Evolutionary conservation across 2,888 invertebrate genomes (phyloP), one percentile per base, ranked within the genome.

Genomic region (Erebia ligea): DNA sequence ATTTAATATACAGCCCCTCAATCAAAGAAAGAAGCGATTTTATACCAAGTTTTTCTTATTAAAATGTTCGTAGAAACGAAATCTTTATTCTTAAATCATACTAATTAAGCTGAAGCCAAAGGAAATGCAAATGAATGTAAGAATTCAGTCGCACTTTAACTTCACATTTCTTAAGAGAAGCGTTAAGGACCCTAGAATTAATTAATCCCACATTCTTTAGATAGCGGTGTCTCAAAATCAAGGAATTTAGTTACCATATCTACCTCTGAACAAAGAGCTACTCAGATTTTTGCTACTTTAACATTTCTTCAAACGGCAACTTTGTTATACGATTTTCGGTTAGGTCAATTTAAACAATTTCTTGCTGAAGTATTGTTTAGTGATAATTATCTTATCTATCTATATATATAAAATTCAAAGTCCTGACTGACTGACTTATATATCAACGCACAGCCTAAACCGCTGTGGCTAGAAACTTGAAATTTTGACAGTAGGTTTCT

Each of bases 111-210:
- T 25, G n/a, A 19, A 64, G 48, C 21, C 40, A 59, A 54, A 42
- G 15, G 42, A 64, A 63, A 69, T 63, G 57, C 56, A 69, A 68
- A 62, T 56, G 58, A 69, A 58, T 58, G 40, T 34, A 67, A 50
- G 34, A 67, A 50, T 58, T 58, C 19, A 58, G 21, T 54, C 65
- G 15, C 59, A n/a, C n/a, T n/a, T n/a, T n/a, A 69, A 69, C 25
- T 56, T 69, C 48, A 59, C 72, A 50, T 69, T 52, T 68, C 56
- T 63, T 67, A 63, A 69, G 67, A 63, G 57, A 69, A 69, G 40
- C 52, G 61, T 61, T 61, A 70, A 71, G 40, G 40, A 73, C 34
- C 59, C 70, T 50, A 13, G 17, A 61, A 68, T 68, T 70, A 73
- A 73, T 62, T 42, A 66, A 34, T 66, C 68, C 40, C 64, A 11